phyloP scores from a whole-genome alignment of 2,113 vertebrate species.

The Crotophaga sulcirostris region DNA sequence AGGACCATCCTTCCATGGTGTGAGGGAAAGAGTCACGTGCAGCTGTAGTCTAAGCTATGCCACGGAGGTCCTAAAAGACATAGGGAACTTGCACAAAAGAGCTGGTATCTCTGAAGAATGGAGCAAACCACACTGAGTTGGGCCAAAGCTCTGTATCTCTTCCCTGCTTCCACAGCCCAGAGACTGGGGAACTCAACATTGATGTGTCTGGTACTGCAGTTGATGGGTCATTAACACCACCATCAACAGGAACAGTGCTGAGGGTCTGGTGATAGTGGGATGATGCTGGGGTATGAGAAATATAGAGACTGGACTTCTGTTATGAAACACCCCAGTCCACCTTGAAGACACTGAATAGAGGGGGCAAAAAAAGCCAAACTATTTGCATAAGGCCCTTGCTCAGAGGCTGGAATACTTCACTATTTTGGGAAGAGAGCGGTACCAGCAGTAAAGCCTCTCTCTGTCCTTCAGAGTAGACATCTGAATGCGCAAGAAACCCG shows the following conservation, averaged over 20 bases:
- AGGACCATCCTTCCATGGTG: rapidly evolving
- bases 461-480: background rate
- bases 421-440: background rate
- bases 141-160: background rate
- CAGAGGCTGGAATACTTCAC: background rate
- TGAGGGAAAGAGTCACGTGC: background rate
- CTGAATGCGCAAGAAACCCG: background rate
- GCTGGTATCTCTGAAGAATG: background rate
- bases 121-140: background rate
- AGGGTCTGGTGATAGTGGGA: background rate
- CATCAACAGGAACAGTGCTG: rapidly evolving
- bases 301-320: background rate
- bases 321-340: background rate
- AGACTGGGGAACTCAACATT: background rate
- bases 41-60: background rate
- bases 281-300: background rate
- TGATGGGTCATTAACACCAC: background rate
- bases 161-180: background rate
- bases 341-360: background rate
- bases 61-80: background rate
- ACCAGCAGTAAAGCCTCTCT: background rate
- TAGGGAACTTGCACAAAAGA: background rate
- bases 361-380: background rate
- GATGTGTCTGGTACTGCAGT: background rate
- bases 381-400: rapidly evolving